Base-by-base conservation (phyloP, 2,797 vertebrate genomes). In the Urophycis tenuis region DNA sequence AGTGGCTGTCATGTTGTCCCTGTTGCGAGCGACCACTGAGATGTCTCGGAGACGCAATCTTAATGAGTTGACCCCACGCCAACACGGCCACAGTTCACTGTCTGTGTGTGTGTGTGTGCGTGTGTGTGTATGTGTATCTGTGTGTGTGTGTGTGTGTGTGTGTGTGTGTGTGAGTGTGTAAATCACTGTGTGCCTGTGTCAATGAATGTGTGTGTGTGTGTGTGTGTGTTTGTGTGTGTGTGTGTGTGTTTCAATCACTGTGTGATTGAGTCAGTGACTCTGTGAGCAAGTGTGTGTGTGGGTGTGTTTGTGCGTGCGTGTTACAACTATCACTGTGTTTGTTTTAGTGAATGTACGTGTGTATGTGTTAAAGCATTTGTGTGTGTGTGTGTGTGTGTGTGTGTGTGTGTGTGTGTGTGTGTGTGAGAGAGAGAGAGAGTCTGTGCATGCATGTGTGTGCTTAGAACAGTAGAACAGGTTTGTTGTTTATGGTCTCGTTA, bases 1-100 rank as follows among this genome's bases (percentile, higher is more conserved):
- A 83, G 84, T 85, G 81, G 86, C 84, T 79, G 78, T 35, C 82
- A 82, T 81, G 39, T 14, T 41, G 39, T 14, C 39, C 15, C 39
- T 53, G 19, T 53, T 53, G 17, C 22, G 45, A 53, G 45, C 22
- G 45, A 19, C 19, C 19, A 22, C 45, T 53, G 45, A 53, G 45
- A 53, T 41, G 14, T 41, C 39, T 41, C 1, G 39, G 39, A 41
- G 39, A 41, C 45, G 22, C 5, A 7, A 53, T 45, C 45, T 49
- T 49, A 17, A 49, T 60, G 49, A 60, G 22, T 17, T n/a, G 49
- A 60, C 22, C 49, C 49, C 7, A n/a, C 22, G 2, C 7, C 49
- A 60, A 60, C 19, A n/a, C 5, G 17, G 45, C 11, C 45, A 53
- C 45, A 60, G 49, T 60, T 60, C 19, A n/a, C 49, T n/a, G 5